Percentiles rank a stretch among this genome's conserved stretches.
These are phyloP conservation scores for Prionace glauca DNA, from an alignment of 2,797 vertebrate species.

Conservation along the genomic window DNA sequence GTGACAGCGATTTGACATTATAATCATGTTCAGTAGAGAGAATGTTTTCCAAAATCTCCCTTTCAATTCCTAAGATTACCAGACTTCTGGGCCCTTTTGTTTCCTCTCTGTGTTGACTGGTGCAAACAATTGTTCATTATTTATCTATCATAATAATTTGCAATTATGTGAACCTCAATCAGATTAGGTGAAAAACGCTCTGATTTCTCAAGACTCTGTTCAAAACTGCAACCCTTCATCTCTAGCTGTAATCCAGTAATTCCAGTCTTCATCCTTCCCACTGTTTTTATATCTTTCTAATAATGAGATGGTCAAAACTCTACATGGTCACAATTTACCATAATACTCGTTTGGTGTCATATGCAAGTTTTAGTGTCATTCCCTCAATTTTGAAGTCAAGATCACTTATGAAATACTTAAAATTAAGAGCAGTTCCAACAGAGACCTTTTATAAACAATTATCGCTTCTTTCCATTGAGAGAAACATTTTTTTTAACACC, in stretches of 20 bases:
- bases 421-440: not conserved
- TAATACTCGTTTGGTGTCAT: not conserved
- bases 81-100: not conserved
- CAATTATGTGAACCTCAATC: not conserved
- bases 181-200: not conserved
- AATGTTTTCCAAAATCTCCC: not conserved
- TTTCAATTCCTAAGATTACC: not conserved
- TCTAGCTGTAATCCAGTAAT: not conserved
- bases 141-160: not conserved
- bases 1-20: not conserved
- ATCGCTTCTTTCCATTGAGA: not conserved
- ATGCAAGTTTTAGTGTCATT: not conserved
- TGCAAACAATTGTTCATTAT: not conserved
- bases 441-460: not conserved
- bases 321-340: not conserved
- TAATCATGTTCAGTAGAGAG: not conserved
- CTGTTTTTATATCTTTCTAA: not conserved
- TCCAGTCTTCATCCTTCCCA: not conserved
- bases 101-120: not conserved
- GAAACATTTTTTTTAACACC: not conserved
- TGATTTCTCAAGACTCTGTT: not conserved
- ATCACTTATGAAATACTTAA: not conserved
- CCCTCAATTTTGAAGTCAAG: not conserved
- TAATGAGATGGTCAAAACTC: not conserved
- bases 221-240: not conserved